Percentiles rank a stretch among this genome's conserved stretches.
Conservation (phyloP, 92 coral and sea anemone species). For the Epizoanthus fatuus region DNA sequence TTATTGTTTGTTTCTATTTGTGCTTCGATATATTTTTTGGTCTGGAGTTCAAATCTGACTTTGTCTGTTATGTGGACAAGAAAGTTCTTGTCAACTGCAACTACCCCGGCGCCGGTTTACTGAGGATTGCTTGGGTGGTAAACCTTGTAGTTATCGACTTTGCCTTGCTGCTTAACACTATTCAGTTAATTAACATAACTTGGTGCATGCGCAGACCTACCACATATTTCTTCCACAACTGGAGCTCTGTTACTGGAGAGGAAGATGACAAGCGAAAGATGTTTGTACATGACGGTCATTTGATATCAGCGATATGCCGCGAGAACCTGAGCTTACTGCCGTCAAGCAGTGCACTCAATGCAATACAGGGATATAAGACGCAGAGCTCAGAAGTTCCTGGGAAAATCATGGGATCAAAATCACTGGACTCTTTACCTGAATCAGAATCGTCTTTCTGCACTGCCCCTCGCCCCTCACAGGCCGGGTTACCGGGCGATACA, state of each 20-base stretch:
- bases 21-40: slow-evolving; percentile 60
- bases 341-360: slow-evolving; percentile 26
- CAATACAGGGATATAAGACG: slow-evolving; percentile 8
- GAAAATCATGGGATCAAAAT: background rate
- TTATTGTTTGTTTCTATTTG: slow-evolving; percentile 64
- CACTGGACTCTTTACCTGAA: slow-evolving; percentile 27
- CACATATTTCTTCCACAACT: slow-evolving; percentile 70
- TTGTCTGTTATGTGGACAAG: slow-evolving; percentile 82
- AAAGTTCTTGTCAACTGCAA: slow-evolving; percentile 70
- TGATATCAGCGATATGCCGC: slow-evolving; percentile 82
- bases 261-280: background rate
- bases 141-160: slow-evolving; percentile 72
- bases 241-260: slow-evolving; percentile 12
- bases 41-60: slow-evolving; percentile 65
- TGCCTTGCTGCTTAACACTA: slow-evolving; percentile 64
- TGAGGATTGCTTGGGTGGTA: slow-evolving; percentile 70
- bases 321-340: slow-evolving; percentile 72
- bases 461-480: slow-evolving; percentile 47
- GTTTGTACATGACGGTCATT: slow-evolving; percentile 60
- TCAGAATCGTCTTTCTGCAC: slow-evolving; percentile 42
- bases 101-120: slow-evolving; percentile 65
- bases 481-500: slow-evolving; percentile 17
- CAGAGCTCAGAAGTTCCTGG: background rate
- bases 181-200: slow-evolving; percentile 76
- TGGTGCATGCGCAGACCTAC: slow-evolving; percentile 75